phyloP scores from a whole-genome alignment of 2,113 vertebrate species.

The Pipa parva region DNA sequence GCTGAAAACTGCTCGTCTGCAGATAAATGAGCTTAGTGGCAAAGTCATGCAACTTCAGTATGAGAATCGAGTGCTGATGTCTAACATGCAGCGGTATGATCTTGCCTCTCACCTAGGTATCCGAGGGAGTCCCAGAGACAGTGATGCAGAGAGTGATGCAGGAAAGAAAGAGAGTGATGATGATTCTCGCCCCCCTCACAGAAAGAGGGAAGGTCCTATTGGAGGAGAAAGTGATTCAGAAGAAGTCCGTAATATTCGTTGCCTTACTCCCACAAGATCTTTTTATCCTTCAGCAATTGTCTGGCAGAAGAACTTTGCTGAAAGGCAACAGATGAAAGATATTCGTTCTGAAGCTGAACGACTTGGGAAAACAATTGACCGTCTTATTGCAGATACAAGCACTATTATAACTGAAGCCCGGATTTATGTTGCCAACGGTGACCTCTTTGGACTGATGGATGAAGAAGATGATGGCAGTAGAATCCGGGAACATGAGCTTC shows the following conservation, averaged over 20 bases:
- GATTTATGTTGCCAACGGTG: slow-evolving; percentile 88
- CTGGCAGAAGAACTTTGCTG: slow-evolving; percentile 88
- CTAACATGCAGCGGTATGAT: slow-evolving; percentile 98
- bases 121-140: slow-evolving; percentile 87
- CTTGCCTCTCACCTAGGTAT: slow-evolving; percentile 93
- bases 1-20: slow-evolving; percentile 87
- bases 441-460: slow-evolving; percentile 88
- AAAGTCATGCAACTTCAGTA: slow-evolving; percentile 98
- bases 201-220: slow-evolving; percentile 90
- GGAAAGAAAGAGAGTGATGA: slow-evolving; percentile 91
- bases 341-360: slow-evolving; percentile 93
- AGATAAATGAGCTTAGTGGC: slow-evolving; percentile 95
- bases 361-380: slow-evolving; percentile 91
- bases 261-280: slow-evolving; percentile 88
- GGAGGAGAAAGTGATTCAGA: slow-evolving; percentile 95
- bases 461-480: slow-evolving; percentile 92
- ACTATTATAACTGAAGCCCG: slow-evolving; percentile 94
- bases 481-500: slow-evolving; percentile 92
- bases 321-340: slow-evolving; percentile 95
- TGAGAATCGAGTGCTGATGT: slow-evolving; percentile 94
- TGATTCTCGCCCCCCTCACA: slow-evolving; percentile 86
- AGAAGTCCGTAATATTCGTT: slow-evolving; percentile 91
- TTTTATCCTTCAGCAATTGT: slow-evolving; percentile 76
- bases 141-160: slow-evolving; percentile 88
- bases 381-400: slow-evolving; percentile 92